Base-by-base conservation (phyloP, 2,113 vertebrate species). In the Macquaria ambigua region DNA sequence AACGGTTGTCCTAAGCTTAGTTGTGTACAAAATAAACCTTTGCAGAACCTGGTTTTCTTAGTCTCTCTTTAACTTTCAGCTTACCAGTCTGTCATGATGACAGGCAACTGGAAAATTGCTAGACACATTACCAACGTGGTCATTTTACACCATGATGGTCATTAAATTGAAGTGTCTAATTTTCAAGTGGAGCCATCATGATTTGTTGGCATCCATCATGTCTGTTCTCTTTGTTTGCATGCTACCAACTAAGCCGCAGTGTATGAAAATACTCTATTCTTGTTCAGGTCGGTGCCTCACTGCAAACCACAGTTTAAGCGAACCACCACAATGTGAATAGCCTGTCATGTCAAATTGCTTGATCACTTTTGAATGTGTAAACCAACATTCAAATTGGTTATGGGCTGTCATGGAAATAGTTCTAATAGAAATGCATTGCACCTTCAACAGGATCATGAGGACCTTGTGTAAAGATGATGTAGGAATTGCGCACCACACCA, bases 351-450 rank as follows among this genome's bases (percentile, higher is more conserved):
- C 20, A 16, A 9, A n/a, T 25, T 68, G 37, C 28, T 55, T 85
- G 23, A 23, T 52, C 1, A 0, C 41, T 63, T 83, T 68, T 82
- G 46, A 83, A 79, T 82, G 20, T 39, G 25, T 50, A 61, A 66
- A 77, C 63, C 80, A 74, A 63, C 34, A 77, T 90, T 87, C 67
- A 90, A 81, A 85, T 84, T 39, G 8, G 5, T 70, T 53, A 15
- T 43, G 28, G 39, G 58, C 62, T 52, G 59, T 56, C 48, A 59
- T 77, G 23, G 62, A 69, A 56, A 82, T 53, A 46, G 37, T 39
- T 39, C 39, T 39, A 7, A 39, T 5, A 2, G n/a, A 70, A 53
- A 70, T 43, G 25, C 21, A 12, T 4, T 34, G 31, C 34, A 69
- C 39, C 28, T 48, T 34, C 18, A 66, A 39, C 41, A 37, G 71